phyloP scores from a whole-genome alignment of 1,140 invertebrate species.

The Chionoecetes opilio region DNA sequence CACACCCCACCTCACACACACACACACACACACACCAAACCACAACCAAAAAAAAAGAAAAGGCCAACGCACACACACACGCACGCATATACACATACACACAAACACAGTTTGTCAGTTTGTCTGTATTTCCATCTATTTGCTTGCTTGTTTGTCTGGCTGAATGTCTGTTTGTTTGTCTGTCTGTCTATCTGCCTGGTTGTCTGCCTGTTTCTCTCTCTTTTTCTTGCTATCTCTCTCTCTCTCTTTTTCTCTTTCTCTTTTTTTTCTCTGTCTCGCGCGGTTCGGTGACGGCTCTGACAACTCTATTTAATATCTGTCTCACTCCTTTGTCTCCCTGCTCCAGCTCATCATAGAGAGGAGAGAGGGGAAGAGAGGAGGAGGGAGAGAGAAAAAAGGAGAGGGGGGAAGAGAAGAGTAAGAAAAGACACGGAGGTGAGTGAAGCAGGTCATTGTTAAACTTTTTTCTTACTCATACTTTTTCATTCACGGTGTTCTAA shows the following conservation, averaged over 20 bases:
- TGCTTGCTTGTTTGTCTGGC: no score
- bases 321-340: no score
- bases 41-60: background rate
- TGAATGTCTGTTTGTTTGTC: no score
- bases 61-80: background rate
- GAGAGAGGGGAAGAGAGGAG: no score
- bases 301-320: conserved; percentile 32
- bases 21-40: no score
- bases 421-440: background rate
- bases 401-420: conserved; percentile 6
- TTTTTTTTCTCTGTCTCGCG: background rate
- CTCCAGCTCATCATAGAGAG: no score
- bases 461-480: conserved; percentile 10
- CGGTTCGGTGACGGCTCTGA: background rate
- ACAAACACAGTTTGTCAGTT: no score
- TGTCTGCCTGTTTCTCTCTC: no score
- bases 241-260: background rate
- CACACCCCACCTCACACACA: no score
- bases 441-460: background rate
- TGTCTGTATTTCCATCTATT: no score
- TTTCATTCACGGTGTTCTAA: background rate
- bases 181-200: no score
- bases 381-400: background rate
- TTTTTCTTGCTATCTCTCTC: background rate
- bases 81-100: no score